These are phyloP conservation scores for Ceyx erithaca DNA, from an alignment of 2,797 vertebrate species.

Conservation along the genomic window DNA sequence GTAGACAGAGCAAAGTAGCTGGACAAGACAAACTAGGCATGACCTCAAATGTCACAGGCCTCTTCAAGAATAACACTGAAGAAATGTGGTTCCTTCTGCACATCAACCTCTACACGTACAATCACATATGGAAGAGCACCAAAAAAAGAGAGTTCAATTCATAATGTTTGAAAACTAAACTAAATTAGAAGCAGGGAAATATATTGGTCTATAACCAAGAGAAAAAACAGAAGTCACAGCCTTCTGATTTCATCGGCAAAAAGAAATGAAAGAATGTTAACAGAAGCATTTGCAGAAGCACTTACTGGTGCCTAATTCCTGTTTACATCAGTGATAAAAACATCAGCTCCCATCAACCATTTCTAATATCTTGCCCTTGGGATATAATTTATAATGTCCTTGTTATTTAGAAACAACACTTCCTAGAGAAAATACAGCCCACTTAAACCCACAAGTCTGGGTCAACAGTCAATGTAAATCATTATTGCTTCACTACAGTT, in stretches of 20 bases:
- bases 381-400: conserved; percentile 56
- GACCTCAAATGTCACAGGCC: conserved; percentile 11
- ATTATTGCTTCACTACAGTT: not conserved
- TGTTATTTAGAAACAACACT: conserved; percentile 53
- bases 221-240: conserved; percentile 19
- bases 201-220: not conserved
- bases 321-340: conserved; percentile 50
- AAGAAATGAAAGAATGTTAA: conserved; percentile 26
- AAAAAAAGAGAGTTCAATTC: not conserved
- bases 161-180: not conserved
- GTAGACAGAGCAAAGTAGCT: conserved; percentile 16
- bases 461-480: conserved; percentile 52
- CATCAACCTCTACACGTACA: rapidly evolving
- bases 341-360: conserved; percentile 17
- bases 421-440: conserved; percentile 47
- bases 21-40: not conserved
- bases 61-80: conserved; percentile 2
- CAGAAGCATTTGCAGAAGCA: not conserved
- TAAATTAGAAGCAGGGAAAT: not conserved
- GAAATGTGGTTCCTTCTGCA: not conserved
- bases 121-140: not conserved
- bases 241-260: not conserved
- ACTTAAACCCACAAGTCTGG: conserved; percentile 51
- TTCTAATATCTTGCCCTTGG: conserved; percentile 54
- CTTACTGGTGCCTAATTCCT: conserved; percentile 40